Evolutionary conservation across 2,113 vertebrate species (phyloP).

Genomic region (Collichthys lucidus): DNA sequence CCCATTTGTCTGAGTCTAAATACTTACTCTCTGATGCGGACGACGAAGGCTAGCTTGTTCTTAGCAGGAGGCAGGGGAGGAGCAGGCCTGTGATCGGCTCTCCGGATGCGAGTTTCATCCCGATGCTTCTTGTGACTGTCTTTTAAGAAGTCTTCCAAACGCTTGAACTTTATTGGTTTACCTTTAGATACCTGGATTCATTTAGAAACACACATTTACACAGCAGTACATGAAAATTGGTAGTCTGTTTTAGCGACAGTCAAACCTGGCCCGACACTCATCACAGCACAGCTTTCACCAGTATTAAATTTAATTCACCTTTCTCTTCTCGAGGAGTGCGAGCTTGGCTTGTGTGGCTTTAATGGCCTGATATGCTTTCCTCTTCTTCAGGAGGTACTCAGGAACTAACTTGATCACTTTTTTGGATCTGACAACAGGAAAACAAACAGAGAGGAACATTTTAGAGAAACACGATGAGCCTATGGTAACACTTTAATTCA

Average conservation of each 20-base stretch:
- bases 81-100: conserved; percentile 80
- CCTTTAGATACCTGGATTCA: conserved; percentile 82
- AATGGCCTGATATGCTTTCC: conserved; percentile 93
- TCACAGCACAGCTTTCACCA: background rate
- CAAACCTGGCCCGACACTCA: too few species aligned
- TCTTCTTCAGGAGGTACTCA: conserved; percentile 95
- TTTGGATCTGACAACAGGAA: conserved; percentile 70
- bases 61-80: conserved; percentile 76
- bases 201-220: background rate
- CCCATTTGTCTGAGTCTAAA: rapidly evolving
- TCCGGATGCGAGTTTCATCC: conserved; percentile 85
- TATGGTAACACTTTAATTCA: background rate
- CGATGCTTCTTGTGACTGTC: conserved; percentile 85
- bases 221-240: background rate
- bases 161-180: conserved; percentile 88
- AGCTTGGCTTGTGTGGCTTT: conserved; percentile 95
- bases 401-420: conserved; percentile 93
- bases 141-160: conserved; percentile 89
- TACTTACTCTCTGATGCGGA: conserved; percentile 89
- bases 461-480: background rate
- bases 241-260: background rate
- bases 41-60: conserved; percentile 88
- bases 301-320: conserved; percentile 78
- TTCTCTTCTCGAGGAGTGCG: conserved; percentile 89
- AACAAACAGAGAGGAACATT: too few species aligned